A percentile compares a stretch with the other conserved stretches of the same genome.
phyloP scores from a whole-genome alignment of 2,888 invertebrate genomes.

The Cryptocephalus primarius region DNA sequence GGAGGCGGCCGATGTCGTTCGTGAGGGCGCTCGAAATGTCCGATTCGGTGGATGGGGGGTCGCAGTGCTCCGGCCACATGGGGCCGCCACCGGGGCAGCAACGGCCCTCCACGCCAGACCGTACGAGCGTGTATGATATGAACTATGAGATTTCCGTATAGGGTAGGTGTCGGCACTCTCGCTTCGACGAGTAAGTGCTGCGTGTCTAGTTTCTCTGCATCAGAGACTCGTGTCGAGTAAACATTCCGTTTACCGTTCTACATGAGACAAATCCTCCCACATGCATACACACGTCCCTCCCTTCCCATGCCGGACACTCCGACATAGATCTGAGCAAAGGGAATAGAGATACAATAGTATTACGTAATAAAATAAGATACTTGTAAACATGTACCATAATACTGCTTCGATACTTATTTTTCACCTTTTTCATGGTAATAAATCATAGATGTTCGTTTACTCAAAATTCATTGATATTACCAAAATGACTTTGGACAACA shows the following conservation, averaged over 20 bases:
- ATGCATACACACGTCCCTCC: too few species aligned
- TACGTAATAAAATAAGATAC: too few species aligned
- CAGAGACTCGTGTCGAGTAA: slow-evolving; percentile 24
- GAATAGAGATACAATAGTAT: too few species aligned
- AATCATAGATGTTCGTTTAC: too few species aligned
- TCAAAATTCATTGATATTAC: too few species aligned
- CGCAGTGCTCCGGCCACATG: slow-evolving; percentile 34
- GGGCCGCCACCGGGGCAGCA: slow-evolving; percentile 42
- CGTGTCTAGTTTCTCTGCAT: slow-evolving; percentile 30
- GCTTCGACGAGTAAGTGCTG: slow-evolving; percentile 30
- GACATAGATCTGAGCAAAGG: too few species aligned
- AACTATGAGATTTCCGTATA: slow-evolving; percentile 94
- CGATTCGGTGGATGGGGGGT: slow-evolving; percentile 73
- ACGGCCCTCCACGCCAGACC: slow-evolving; percentile 58
- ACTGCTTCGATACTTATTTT: too few species aligned
- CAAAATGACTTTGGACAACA: too few species aligned
- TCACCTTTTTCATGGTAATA: too few species aligned
- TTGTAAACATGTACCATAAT: too few species aligned
- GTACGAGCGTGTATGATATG: slow-evolving; percentile 86
- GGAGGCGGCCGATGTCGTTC: slow-evolving; percentile 74
- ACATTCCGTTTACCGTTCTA: slow-evolving; percentile 22
- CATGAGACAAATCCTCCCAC: background rate
- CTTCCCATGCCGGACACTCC: too few species aligned
- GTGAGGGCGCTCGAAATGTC: slow-evolving; percentile 84
- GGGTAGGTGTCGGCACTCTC: slow-evolving; percentile 42